phyloP scores from a whole-genome alignment of 2,888 invertebrate genomes.

The Sarcophaga rosellei region DNA sequence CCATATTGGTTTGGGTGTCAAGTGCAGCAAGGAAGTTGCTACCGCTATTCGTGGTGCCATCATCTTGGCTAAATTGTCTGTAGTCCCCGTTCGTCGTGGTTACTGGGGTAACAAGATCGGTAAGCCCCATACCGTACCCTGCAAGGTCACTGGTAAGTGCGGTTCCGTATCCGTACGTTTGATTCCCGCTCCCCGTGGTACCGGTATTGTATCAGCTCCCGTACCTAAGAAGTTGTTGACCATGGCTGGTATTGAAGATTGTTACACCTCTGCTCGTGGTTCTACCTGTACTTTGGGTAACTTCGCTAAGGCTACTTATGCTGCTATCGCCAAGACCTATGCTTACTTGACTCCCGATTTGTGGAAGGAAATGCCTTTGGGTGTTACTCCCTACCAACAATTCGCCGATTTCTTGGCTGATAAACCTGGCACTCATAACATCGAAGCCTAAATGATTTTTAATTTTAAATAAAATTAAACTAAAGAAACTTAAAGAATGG shows the following conservation, averaged over 20 bases:
- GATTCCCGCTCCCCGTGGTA: conserved; percentile 99
- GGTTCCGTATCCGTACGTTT: conserved; percentile 98
- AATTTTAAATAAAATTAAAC: too few relatives aligned
- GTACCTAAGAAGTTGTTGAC: conserved; percentile 99
- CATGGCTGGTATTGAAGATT: conserved; percentile 99
- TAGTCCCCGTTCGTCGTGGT: conserved; percentile 98
- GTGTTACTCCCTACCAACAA: conserved; percentile 97
- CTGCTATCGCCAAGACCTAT: conserved; percentile 99
- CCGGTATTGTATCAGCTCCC: conserved; percentile 99
- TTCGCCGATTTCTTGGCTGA: conserved; percentile 91
- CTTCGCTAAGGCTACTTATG: conserved; percentile 99
- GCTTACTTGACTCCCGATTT: conserved; percentile 99
- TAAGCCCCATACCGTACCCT: conserved; percentile 99
- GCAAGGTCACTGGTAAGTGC: conserved; percentile 99
- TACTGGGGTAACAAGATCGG: conserved; percentile 99
- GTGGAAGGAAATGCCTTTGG: conserved; percentile 93
- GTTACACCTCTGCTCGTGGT: conserved; percentile 98
- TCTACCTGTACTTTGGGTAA: conserved; percentile 99
- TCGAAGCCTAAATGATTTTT: conserved; percentile 73
- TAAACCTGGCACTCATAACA: conserved; percentile 76
- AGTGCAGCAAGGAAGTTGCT: conserved; percentile 99
- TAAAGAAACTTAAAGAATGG: too few relatives aligned
- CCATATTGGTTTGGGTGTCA: conserved; percentile 99
- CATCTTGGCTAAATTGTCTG: conserved; percentile 98
- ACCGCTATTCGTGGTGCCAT: conserved; percentile 99